Conservation (phyloP, 2,888 invertebrate species). For the Gonocerus acuteangulatus region DNA sequence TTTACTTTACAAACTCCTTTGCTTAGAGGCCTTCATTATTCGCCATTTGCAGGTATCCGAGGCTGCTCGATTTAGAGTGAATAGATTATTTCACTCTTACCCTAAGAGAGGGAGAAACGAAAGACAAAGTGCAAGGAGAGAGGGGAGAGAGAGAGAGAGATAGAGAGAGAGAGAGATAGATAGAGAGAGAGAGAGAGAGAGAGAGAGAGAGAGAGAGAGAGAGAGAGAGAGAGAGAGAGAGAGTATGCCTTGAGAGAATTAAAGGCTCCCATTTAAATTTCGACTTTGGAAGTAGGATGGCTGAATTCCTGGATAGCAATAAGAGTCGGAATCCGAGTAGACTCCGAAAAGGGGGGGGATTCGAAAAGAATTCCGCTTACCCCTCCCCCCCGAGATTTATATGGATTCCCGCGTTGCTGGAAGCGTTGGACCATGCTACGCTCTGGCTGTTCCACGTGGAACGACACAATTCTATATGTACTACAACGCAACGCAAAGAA, state of each 20-base stretch:
- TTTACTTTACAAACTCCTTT: too few species aligned
- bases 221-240: not conserved
- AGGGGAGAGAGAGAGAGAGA: not conserved
- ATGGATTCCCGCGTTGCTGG: not conserved
- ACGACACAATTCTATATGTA: too few species aligned
- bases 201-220: not conserved
- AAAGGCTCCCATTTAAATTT: constrained; percentile 23
- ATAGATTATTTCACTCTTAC: too few species aligned
- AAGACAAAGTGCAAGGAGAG: too few species aligned
- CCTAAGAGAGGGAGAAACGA: too few species aligned
- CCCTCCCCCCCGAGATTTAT: not conserved
- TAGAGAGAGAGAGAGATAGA: not conserved
- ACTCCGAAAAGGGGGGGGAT: not conserved
- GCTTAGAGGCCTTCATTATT: too few species aligned
- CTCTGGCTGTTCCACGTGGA: too few species aligned
- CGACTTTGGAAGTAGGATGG: constrained; percentile 5
- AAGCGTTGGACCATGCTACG: not conserved
- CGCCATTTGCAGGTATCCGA: too few species aligned
- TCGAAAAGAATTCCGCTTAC: not conserved
- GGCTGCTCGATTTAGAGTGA: too few species aligned
- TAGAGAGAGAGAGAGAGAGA: not conserved
- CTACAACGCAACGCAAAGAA: too few species aligned
- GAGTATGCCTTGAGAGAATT: not conserved
- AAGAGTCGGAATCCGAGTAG: not conserved
- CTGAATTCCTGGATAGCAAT: not conserved